Evolutionary conservation across 2,888 invertebrate genomes (phyloP).

Genomic region (Liopterus haemorrhoidalis): DNA sequence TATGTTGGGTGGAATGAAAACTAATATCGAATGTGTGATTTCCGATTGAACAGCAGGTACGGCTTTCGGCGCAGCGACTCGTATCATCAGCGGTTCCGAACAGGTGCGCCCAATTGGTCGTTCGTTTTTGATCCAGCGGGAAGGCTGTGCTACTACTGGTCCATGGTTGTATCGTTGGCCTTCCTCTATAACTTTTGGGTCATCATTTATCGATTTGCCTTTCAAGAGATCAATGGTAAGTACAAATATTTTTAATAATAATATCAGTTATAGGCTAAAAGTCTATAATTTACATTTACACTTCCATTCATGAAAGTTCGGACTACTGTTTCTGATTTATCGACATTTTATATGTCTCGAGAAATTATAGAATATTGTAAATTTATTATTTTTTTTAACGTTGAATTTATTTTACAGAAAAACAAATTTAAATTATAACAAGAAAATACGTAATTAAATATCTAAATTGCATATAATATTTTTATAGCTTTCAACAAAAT

Average conservation of each 20-base stretch:
- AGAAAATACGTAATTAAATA: no score
- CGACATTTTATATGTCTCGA: no score
- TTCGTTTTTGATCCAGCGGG: conserved; percentile 99
- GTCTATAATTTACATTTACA: neutral
- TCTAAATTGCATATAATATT: no score
- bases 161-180: conserved; percentile 91
- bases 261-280: conserved; percentile 11
- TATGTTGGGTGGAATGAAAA: no score
- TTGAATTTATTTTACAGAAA: no score
- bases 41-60: conserved; percentile 45
- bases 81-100: conserved; percentile 58
- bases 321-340: neutral
- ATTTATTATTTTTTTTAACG: no score
- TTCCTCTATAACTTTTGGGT: conserved; percentile 97
- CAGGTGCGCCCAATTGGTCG: conserved; percentile 75
- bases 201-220: conserved; percentile 97
- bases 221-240: conserved; percentile 91
- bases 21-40: no score
- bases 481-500: no score
- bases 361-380: no score
- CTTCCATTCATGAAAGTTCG: neutral
- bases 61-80: conserved; percentile 57
- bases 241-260: conserved; percentile 29
- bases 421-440: no score
- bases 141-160: conserved; percentile 93